phyloP scores from a whole-genome alignment of 2,888 invertebrate species.

The Formica aserva region DNA sequence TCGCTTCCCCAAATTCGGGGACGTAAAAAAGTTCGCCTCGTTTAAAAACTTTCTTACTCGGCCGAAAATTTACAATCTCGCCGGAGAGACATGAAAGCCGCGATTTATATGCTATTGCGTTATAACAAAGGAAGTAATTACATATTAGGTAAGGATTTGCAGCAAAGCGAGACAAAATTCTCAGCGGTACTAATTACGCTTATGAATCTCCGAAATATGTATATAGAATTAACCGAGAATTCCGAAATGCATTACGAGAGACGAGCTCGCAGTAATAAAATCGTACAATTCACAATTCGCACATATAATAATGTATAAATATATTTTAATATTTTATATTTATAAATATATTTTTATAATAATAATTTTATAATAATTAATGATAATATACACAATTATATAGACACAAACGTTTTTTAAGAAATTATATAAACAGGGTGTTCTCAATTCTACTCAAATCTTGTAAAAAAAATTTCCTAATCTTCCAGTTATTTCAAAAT shows the following conservation, averaged over 20 bases:
- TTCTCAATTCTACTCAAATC: too few relatives aligned
- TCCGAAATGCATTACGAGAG: not conserved
- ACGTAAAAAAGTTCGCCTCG: not conserved
- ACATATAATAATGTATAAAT: not conserved
- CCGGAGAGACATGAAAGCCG: not conserved
- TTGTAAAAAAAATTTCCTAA: too few relatives aligned
- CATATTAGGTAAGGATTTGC: not conserved
- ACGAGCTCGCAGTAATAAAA: not conserved
- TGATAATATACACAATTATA: too few relatives aligned
- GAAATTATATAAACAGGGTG: too few relatives aligned
- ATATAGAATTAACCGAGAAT: conserved; percentile 3
- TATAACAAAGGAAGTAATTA: conserved; percentile 18
- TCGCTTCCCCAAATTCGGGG: conserved; percentile 9
- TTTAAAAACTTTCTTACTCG: conserved; percentile 29
- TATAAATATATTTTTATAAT: too few relatives aligned
- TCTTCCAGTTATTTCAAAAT: too few relatives aligned
- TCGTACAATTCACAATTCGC: not conserved
- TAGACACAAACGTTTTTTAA: too few relatives aligned
- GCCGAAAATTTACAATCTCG: conserved; percentile 21
- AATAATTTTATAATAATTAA: too few relatives aligned
- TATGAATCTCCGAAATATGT: conserved; percentile 17
- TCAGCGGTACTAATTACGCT: conserved; percentile 13
- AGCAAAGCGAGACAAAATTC: not conserved
- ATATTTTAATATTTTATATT: too few relatives aligned
- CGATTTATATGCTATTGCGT: conserved; percentile 8